A percentile compares a stretch with the other conserved stretches of the same genome.
phyloP scores from a whole-genome alignment of 2,888 invertebrate species.

The Dinocampus coccinellae region DNA sequence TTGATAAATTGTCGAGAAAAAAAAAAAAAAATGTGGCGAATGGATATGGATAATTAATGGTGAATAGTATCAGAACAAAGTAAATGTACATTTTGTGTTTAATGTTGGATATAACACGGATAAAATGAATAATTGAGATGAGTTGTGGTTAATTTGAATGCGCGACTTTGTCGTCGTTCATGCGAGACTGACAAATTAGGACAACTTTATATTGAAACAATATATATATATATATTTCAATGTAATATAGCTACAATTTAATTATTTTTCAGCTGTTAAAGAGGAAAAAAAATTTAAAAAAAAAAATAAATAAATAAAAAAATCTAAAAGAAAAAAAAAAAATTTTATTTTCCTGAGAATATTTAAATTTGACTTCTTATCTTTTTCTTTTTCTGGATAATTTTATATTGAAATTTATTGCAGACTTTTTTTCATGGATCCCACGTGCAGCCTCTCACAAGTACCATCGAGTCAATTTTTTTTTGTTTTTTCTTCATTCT shows the following conservation, averaged over 20 bases:
- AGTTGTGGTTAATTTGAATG: slow-evolving; percentile 34
- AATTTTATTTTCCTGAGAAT: too few relatives aligned
- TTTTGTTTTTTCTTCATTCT: neutral
- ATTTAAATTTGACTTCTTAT: neutral
- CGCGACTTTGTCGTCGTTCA: slow-evolving; percentile 6
- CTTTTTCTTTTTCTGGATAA: neutral
- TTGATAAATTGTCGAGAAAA: neutral
- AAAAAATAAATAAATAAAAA: neutral
- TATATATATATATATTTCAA: neutral
- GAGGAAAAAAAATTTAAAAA: neutral
- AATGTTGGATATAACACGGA: neutral
- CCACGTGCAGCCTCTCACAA: neutral
- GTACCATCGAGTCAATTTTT: slow-evolving; percentile 3
- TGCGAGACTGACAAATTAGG: slow-evolving; percentile 25
- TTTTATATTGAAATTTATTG: neutral
- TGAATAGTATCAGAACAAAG: too few relatives aligned
- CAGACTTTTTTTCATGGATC: neutral
- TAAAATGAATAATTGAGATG: slow-evolving; percentile 28
- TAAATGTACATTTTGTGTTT: too few relatives aligned
- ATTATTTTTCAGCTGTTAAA: neutral
- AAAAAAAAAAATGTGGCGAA: too few relatives aligned
- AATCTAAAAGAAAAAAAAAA: neutral
- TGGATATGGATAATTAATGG: neutral
- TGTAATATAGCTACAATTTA: neutral
- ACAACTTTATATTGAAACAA: slow-evolving; percentile 20